Percentiles rank a stretch among this genome's conserved stretches.
Conservation (phyloP, 2,113 vertebrate genomes). For the Willisornis vidua region DNA sequence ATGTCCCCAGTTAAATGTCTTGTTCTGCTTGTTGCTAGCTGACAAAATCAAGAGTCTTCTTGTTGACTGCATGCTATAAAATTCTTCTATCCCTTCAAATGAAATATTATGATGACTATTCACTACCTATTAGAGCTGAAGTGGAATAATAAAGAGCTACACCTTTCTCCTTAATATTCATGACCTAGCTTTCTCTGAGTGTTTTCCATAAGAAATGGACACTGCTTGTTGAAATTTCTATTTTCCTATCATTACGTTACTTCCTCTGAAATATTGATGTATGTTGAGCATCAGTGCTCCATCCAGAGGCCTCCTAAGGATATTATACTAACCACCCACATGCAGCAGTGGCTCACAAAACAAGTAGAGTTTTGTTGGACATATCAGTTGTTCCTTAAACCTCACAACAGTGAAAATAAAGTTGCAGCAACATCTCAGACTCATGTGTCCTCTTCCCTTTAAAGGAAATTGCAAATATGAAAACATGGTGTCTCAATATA, state of each 20-base stretch:
- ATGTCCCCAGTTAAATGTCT: not conserved
- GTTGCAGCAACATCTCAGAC: not conserved
- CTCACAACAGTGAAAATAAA: not conserved
- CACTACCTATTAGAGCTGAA: not conserved
- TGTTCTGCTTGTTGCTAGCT: not conserved
- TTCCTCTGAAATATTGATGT: not conserved
- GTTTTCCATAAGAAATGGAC: not conserved
- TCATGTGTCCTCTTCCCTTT: rapidly evolving
- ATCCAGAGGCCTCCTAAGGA: not conserved
- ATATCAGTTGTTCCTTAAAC: not conserved
- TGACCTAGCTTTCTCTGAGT: not conserved
- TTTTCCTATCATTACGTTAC: not conserved
- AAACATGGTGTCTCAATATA: not conserved
- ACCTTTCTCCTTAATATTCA: not conserved
- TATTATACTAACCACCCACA: not conserved
- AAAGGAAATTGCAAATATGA: not conserved
- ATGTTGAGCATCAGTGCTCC: not conserved
- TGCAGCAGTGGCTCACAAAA: not conserved
- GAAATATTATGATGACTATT: not conserved
- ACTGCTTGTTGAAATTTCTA: not conserved
- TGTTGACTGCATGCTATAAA: not conserved
- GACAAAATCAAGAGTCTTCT: not conserved
- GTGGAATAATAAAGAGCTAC: not conserved
- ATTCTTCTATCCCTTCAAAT: not conserved
- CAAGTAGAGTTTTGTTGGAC: not conserved